Percentiles rank a stretch among this genome's conserved stretches.
Conservation (phyloP, 2,113 vertebrate genomes). For the Neodon shergylaensis region DNA sequence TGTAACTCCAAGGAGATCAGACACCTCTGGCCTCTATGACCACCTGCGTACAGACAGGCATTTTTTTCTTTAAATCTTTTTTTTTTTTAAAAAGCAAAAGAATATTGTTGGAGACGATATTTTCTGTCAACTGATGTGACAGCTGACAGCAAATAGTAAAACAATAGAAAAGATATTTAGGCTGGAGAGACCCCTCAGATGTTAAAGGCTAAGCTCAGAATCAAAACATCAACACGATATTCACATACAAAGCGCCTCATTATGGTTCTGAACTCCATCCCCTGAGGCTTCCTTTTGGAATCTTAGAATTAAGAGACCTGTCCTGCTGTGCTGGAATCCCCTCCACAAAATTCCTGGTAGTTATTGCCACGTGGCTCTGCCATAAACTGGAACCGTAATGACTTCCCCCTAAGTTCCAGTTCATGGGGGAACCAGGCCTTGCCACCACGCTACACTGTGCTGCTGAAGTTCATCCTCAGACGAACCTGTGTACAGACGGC, state of each 20-base stretch:
- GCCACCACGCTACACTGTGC: not conserved
- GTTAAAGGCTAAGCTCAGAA: not conserved
- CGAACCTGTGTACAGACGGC: conserved; percentile 41
- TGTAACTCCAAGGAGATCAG: not conserved
- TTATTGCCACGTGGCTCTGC: not conserved
- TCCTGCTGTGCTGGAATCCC: not conserved
- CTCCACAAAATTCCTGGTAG: not conserved
- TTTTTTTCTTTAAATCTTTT: not conserved
- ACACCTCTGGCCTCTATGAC: not conserved
- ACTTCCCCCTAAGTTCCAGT: not conserved
- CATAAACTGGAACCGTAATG: not conserved
- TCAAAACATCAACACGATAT: not conserved
- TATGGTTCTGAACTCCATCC: not conserved
- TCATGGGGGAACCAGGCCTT: not conserved
- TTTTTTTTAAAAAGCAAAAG: not conserved
- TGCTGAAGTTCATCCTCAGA: not conserved
- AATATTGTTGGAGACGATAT: not conserved
- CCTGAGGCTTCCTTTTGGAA: not conserved
- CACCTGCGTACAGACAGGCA: not conserved
- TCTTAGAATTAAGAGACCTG: not conserved
- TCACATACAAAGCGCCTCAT: not conserved
- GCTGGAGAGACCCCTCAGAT: not conserved
- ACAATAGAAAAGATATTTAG: not conserved
- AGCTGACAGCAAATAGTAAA: not conserved
- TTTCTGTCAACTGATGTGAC: not conserved